Conservation (phyloP, 2,113 vertebrate genomes). For the Ia io region DNA sequence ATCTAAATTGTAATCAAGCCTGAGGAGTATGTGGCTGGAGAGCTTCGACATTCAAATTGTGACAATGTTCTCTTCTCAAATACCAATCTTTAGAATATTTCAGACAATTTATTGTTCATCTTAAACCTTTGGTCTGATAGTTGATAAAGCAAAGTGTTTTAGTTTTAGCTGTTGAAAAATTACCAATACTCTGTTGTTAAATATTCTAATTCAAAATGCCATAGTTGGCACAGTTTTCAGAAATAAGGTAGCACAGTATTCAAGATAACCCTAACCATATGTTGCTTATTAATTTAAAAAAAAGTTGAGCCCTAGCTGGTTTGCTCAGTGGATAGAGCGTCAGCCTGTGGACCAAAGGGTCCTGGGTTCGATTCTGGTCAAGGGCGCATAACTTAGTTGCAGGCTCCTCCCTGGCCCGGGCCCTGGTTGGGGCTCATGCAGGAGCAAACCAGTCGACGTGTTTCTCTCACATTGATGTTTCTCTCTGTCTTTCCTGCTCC, state of each 20-base stretch:
- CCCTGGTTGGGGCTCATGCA: too few relatives aligned
- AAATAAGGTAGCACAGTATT: not conserved
- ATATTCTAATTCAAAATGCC: constrained; percentile 24
- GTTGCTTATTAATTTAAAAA: not conserved
- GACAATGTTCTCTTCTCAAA: constrained; percentile 17
- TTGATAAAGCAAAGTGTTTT: constrained; percentile 34
- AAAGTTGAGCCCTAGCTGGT: not conserved
- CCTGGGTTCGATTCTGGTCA: too few relatives aligned
- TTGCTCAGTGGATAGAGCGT: too few relatives aligned
- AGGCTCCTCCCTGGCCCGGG: too few relatives aligned
- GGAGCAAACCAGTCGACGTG: too few relatives aligned
- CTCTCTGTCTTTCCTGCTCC: too few relatives aligned
- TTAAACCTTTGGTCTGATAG: constrained; percentile 5
- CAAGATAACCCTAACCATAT: not conserved
- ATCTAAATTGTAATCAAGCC: not conserved
- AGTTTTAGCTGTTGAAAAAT: constrained; percentile 39
- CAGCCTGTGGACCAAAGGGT: too few relatives aligned
- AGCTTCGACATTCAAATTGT: not conserved
- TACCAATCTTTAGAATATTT: not conserved
- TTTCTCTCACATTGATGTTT: too few relatives aligned
- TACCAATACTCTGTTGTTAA: constrained; percentile 13
- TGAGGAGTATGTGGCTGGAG: not conserved
- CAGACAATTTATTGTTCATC: not conserved
- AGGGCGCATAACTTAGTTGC: too few relatives aligned
- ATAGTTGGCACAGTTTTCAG: not conserved